Conservation (phyloP, 2,888 invertebrate genomes). For the Hydrotaea cyrtoneurina region DNA sequence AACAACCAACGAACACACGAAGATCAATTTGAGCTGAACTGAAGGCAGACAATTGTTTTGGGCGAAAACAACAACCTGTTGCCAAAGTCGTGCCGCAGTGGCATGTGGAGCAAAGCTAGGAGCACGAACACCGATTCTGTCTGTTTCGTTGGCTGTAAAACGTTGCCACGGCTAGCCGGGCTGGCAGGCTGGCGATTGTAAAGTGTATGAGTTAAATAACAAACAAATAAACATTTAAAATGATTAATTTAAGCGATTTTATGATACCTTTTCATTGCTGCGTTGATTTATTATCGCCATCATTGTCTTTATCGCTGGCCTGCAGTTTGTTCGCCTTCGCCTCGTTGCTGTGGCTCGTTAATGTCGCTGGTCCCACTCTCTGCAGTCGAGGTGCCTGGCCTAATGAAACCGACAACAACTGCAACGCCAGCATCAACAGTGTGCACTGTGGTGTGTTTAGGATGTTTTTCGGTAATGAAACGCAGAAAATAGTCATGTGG, state of each 20-base stretch:
- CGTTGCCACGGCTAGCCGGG: constrained; percentile 14
- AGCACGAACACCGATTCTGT: constrained; percentile 49
- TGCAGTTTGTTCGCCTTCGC: constrained; percentile 34
- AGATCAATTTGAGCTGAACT: too few species aligned
- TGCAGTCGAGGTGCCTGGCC: constrained; percentile 50
- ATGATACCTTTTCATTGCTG: constrained; percentile 78
- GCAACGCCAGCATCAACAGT: background rate
- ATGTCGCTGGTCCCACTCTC: background rate
- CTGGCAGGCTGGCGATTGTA: constrained; percentile 61
- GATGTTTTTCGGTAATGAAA: too few species aligned
- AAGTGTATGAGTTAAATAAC: constrained; percentile 74
- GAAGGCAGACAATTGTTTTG: constrained; percentile 30
- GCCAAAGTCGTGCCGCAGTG: constrained; percentile 68
- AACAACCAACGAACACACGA: constrained; percentile 13
- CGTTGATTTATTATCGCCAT: constrained; percentile 78
- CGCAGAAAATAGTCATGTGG: too few species aligned
- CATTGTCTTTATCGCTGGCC: constrained; percentile 61
- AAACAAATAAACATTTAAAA: constrained; percentile 79
- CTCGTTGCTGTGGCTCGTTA: constrained; percentile 34
- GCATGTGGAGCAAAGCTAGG: constrained; percentile 63
- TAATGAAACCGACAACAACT: constrained; percentile 34
- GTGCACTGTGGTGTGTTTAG: too few species aligned
- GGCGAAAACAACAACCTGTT: constrained; percentile 73
- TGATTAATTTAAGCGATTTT: constrained; percentile 81
- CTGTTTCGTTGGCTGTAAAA: constrained; percentile 26